These are phyloP conservation scores for Pseudopodoces humilis DNA, from an alignment of 2,113 vertebrate species.

Conservation along the genomic window DNA sequence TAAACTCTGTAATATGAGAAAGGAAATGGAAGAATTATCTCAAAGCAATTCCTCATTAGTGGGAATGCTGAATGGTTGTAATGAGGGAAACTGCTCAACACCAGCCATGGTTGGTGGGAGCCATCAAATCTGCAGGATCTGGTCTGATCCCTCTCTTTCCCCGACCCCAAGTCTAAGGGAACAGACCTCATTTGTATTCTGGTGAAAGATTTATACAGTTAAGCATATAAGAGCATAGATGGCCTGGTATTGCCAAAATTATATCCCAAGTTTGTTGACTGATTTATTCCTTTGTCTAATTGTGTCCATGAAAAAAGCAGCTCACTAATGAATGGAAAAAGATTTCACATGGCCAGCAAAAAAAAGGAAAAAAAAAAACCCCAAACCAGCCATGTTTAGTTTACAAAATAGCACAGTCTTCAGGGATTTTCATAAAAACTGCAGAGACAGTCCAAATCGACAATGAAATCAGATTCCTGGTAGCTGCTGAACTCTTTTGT, in stretches of 20 bases:
- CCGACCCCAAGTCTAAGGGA: neutral
- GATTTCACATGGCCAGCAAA: slow-evolving; percentile 20
- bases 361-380: neutral
- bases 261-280: slow-evolving; percentile 39
- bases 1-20: neutral
- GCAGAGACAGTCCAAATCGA: slow-evolving; percentile 38
- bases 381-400: neutral
- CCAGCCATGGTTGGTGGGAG: neutral
- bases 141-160: neutral
- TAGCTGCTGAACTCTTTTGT: slow-evolving; percentile 39
- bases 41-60: accelerated
- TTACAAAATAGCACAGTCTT: slow-evolving; percentile 59
- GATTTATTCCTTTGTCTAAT: slow-evolving; percentile 67
- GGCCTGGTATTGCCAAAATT: slow-evolving; percentile 13
- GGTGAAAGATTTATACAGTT: slow-evolving; percentile 52
- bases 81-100: neutral
- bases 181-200: slow-evolving; percentile 14
- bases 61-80: neutral
- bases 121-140: neutral
- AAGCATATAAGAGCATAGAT: slow-evolving; percentile 13
- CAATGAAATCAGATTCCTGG: slow-evolving; percentile 57
- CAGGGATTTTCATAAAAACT: slow-evolving; percentile 56
- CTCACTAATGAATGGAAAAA: slow-evolving; percentile 64
- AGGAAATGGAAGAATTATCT: neutral
- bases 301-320: slow-evolving; percentile 5